Evolutionary conservation across 2,797 vertebrate genomes (phyloP), one percentile per base, ranked within the genome.

Genomic region (Decapterus maruadsi): DNA sequence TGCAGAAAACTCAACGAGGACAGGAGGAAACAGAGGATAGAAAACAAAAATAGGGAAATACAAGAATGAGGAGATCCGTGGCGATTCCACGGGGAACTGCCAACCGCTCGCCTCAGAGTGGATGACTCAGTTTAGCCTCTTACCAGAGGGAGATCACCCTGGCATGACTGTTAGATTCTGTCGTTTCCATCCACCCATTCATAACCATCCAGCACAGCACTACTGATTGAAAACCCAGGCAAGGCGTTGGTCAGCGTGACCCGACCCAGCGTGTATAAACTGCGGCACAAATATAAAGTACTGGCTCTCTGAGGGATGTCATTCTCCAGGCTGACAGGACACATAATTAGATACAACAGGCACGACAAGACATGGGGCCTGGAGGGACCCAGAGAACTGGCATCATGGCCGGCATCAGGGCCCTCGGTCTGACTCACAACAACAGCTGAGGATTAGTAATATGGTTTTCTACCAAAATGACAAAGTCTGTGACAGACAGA

Each of bases 101-200:
- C 73, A 89, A 40, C 70, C 46, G 56, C 72, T 50, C 50, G 68
- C 71, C 78, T 79, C 70, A 67, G 65, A 77, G 60, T 40, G 65
- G 73, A 79, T 89, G 92, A 94, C 83, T 93, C 89, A 90, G 74
- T 90, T 89, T 85, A 75, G 62, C 86, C 86, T 81, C 67, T 53
- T 75, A 40, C 19, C 56, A 66, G 50, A 72, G 74, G 57, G 83
- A 77, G 72, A 77, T 85, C 71, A 62, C 69, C 75, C 71, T 79
- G 82, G 58, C 75, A 80, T 59, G 77, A 74, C 68, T 50, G 61
- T 38, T n/a, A 77, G 71, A 69, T 54, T 82, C 83, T 53, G 76
- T 60, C 62, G 3, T 87, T 90, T 86, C 79, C 84, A 88, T 81
- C 65, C 72, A 82, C 72, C 70, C 82, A 81, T 81, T 82, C 43